phyloP scores from a whole-genome alignment of 2,797 vertebrate genomes.

The Poecilia velifera region DNA sequence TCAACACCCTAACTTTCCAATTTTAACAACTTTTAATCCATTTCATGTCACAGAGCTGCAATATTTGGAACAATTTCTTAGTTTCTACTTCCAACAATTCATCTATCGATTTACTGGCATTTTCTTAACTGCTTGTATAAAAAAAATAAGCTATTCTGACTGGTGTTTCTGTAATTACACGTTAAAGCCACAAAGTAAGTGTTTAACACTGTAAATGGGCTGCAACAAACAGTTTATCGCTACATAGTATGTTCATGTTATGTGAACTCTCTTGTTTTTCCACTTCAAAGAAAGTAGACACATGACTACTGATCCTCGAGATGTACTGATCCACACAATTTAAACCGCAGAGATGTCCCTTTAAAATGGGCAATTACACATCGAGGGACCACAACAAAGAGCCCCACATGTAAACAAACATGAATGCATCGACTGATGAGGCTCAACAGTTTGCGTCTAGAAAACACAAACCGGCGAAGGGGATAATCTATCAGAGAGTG shows the following conservation, averaged over 20 bases:
- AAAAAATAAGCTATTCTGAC: not conserved
- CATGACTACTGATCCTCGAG: constrained; percentile 27
- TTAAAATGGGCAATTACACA: constrained; percentile 44
- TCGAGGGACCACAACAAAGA: constrained; percentile 47
- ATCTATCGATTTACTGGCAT: not conserved
- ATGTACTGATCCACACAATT: constrained; percentile 40
- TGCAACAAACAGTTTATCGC: constrained; percentile 10
- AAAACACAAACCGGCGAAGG: constrained; percentile 49
- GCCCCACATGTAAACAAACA: constrained; percentile 60
- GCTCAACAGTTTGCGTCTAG: constrained; percentile 52
- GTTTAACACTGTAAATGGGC: not conserved
- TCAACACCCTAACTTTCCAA: not conserved
- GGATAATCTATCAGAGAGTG: constrained; percentile 52
- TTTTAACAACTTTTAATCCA: not conserved
- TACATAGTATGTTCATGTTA: not conserved
- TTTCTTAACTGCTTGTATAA: not conserved
- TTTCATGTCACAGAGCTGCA: not conserved
- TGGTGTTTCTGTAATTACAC: not conserved
- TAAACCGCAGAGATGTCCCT: constrained; percentile 44
- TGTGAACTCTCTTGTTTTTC: constrained; percentile 21
- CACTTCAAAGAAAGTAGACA: constrained; percentile 39
- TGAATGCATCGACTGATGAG: constrained; percentile 49
- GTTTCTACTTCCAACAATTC: not conserved
- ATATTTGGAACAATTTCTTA: not conserved
- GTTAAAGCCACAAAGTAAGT: constrained; percentile 3